Percentiles rank a stretch among this genome's conserved stretches.
phyloP scores from a whole-genome alignment of 2,113 vertebrate species.

The Cavia aperea region DNA sequence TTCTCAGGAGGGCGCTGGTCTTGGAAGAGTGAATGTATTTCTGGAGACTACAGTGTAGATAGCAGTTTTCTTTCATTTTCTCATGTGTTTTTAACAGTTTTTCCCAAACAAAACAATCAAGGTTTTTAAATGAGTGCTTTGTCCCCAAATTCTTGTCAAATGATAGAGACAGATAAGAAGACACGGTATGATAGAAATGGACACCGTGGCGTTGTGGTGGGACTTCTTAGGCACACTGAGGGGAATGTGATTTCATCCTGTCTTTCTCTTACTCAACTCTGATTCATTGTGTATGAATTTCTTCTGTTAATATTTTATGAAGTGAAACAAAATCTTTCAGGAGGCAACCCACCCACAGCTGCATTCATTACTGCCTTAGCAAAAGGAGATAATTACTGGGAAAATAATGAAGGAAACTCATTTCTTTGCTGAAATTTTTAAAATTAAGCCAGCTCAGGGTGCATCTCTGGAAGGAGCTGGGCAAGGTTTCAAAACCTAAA shows the following conservation, averaged over 20 bases:
- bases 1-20: not conserved
- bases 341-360: constrained; percentile 29
- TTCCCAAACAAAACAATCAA: not conserved
- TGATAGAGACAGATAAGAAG: not conserved
- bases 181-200: not conserved
- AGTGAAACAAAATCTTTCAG: constrained; percentile 46
- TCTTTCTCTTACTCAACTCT: not conserved
- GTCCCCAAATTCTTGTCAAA: not conserved
- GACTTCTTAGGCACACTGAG: not conserved
- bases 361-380: constrained; percentile 24
- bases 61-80: not conserved
- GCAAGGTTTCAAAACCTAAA: not conserved
- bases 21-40: not conserved
- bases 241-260: not conserved
- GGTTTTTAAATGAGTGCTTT: not conserved
- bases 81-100: not conserved
- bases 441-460: not conserved
- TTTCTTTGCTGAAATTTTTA: constrained; percentile 7
- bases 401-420: not conserved
- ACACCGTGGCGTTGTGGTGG: not conserved
- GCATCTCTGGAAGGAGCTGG: not conserved
- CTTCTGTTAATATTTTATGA: constrained; percentile 47
- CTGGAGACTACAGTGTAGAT: not conserved
- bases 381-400: not conserved
- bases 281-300: not conserved